Conservation (phyloP, 2,797 vertebrate species). For the Anomalospiza imberbis region DNA sequence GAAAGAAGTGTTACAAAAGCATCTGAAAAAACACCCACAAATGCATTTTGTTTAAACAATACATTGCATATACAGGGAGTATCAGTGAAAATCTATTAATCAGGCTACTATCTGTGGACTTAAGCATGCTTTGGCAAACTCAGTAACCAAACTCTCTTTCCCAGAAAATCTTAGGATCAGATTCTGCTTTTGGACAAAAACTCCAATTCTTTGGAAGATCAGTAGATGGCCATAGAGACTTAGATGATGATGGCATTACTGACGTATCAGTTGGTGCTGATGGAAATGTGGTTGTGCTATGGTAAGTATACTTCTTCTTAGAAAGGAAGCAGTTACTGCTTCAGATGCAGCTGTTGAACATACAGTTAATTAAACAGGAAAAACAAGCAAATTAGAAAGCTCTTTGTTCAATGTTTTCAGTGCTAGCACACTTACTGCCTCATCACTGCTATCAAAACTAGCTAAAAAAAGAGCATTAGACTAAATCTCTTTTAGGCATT, state of each 20-base stretch:
- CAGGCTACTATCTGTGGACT: background rate
- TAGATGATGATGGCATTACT: constrained; percentile 84
- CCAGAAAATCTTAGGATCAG: constrained; percentile 85
- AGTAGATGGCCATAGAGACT: constrained; percentile 82
- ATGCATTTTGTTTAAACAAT: background rate
- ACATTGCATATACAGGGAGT: background rate
- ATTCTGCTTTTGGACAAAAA: constrained; percentile 74
- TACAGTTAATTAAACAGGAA: background rate
- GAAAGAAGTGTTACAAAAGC: background rate
- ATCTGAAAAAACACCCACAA: background rate
- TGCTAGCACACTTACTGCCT: background rate
- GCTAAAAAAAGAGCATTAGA: background rate
- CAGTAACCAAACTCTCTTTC: constrained; percentile 42
- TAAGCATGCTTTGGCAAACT: background rate
- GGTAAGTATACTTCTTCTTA: constrained; percentile 74
- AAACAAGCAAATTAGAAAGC: background rate
- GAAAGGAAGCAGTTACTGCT: background rate
- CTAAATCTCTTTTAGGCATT: background rate
- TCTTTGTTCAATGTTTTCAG: background rate
- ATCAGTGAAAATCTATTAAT: background rate
- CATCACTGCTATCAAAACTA: background rate
- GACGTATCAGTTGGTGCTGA: constrained; percentile 87
- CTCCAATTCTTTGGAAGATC: constrained; percentile 89
- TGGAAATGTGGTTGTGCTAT: constrained; percentile 88
- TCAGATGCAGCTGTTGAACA: background rate